Evolutionary conservation across 2,888 invertebrate species (phyloP), one percentile per base, ranked within the genome.

Genomic region (Monopis laevigella): DNA sequence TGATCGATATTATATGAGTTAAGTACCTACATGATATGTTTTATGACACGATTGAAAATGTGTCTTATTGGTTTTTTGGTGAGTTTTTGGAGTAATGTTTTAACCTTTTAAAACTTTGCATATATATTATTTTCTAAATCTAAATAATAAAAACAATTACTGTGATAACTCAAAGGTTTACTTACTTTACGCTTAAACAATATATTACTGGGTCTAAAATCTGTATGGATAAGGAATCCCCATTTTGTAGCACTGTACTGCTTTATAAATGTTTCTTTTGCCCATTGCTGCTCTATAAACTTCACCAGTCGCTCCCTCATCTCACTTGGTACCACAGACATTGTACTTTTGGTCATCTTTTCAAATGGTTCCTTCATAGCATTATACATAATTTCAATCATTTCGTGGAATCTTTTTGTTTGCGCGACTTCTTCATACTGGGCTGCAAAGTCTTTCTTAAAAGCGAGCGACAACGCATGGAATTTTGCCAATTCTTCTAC

Each of bases 381-480:
- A 27, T 10, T 3, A 27, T 10, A 11, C 27, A 3, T 11, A 2
- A 40, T 36, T 0, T 2, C 1, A 1, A 28, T 11, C 35, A 41
- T 39, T 10, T 21, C 12, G 2, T 27, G 41, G 14, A n/a, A 29
- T n/a, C n/a, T n/a, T n/a, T n/a, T n/a, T 28, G 4, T 28, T n/a
- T 11, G 29, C 29, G 29, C 29, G 3, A 36, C 36, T 21, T 36
- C n/a, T 7, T 18, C 12, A 14, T 34, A 34, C 11, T 18, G 48
- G 3, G 38, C 35, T 3, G 45, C 44, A 13, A 42, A 32, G 13
- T 43, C 40, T 6, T 38, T 26, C 11, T 32, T 16, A 13, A 44
- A 35, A 3, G 43, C 46, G 11, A 46, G n/a, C n/a, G 45, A 45
- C 3, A 46, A 26, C 0, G 48, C 49, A n/a, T 49, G 49, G 14